Conservation (phyloP, 2,113 vertebrate genomes). For the Nothocercus julius region DNA sequence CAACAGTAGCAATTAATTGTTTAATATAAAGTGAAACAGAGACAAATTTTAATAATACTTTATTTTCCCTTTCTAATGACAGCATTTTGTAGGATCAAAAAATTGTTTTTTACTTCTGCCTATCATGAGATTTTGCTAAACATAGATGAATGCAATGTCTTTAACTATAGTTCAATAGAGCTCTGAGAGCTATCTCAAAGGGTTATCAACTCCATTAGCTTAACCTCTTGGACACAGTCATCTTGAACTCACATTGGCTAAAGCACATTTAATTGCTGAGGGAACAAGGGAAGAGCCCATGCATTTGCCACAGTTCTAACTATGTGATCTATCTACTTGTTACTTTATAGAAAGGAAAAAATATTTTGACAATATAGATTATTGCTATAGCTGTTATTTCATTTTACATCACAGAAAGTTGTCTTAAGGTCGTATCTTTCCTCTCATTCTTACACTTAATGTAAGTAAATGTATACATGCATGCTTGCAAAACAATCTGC, state of each 20-base stretch:
- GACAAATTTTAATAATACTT: background rate
- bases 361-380: background rate
- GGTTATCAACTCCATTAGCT: background rate
- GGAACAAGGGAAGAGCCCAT: background rate
- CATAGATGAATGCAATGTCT: background rate
- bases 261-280: background rate
- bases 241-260: background rate
- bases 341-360: background rate
- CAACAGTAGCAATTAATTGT: background rate
- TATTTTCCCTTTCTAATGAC: background rate
- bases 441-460: background rate
- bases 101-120: background rate
- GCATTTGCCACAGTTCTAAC: background rate
- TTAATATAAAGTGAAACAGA: background rate
- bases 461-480: background rate
- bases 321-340: background rate
- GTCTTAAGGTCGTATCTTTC: background rate
- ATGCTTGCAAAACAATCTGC: background rate
- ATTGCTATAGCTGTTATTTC: background rate
- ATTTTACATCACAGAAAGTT: slow-evolving; percentile 7
- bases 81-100: background rate
- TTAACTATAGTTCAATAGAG: background rate
- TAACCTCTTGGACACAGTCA: background rate
- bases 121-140: background rate
- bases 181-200: background rate